phyloP scores from a whole-genome alignment of 2,113 vertebrate species.

The Carassius carassius region DNA sequence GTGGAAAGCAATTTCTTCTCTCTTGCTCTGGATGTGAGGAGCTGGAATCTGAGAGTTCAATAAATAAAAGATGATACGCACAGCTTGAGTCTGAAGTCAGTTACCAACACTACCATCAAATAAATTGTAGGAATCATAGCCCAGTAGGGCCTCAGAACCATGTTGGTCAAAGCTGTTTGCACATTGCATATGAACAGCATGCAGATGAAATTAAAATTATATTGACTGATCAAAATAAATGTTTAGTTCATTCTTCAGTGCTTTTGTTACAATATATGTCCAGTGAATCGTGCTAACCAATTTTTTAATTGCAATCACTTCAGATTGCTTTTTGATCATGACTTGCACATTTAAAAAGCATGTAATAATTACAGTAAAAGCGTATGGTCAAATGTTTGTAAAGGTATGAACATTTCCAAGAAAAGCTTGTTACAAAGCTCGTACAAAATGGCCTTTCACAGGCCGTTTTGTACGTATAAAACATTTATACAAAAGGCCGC shows the following conservation, averaged over 20 bases:
- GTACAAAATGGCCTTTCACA: background rate
- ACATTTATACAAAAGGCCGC: background rate
- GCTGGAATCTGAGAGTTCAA: background rate
- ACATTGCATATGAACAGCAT: background rate
- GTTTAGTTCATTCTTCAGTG: background rate
- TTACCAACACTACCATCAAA: slow-evolving; percentile 13
- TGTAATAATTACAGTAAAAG: background rate
- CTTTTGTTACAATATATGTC: background rate
- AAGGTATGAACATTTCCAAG: background rate
- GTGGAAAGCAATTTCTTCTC: slow-evolving; percentile 6
- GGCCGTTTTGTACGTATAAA: background rate
- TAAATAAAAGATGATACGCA: slow-evolving; percentile 30
- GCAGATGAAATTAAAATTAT: slow-evolving; percentile 4
- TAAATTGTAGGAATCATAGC: slow-evolving; percentile 12
- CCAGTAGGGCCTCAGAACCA: background rate
- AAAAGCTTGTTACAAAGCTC: background rate
- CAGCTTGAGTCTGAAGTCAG: slow-evolving; percentile 26
- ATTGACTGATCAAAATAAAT: background rate
- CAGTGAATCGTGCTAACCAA: background rate
- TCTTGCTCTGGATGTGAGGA: background rate
- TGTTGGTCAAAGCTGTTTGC: background rate
- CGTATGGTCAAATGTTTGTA: background rate
- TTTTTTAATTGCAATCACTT: background rate
- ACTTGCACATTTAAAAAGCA: background rate
- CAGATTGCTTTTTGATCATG: background rate